Percentiles rank a stretch among this genome's conserved stretches.
These are phyloP conservation scores for Odontophorus gujanensis DNA, from an alignment of 2,113 vertebrate species.

Conservation along the genomic window DNA sequence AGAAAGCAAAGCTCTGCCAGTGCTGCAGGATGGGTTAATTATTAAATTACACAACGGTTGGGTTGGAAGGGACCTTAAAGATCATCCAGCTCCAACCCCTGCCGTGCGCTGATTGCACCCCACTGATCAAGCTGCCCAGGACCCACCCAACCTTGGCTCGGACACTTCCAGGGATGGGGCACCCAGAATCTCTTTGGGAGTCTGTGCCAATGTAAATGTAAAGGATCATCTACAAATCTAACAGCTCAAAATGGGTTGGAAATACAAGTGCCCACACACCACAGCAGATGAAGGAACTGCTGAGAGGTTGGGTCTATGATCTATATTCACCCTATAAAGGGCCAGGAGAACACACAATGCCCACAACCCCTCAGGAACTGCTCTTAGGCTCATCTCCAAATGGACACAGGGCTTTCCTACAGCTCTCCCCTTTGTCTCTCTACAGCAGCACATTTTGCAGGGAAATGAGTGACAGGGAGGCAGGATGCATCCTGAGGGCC, in stretches of 20 bases:
- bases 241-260: background rate
- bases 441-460: background rate
- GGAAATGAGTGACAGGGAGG: background rate
- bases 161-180: no score
- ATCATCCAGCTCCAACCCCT: no score
- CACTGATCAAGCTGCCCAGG: no score
- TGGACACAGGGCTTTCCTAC: background rate
- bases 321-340: background rate
- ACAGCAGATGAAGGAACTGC: background rate
- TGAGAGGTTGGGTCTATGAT: background rate
- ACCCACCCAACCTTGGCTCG: no score
- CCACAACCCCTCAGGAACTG: fast-evolving
- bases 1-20: background rate
- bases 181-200: no score
- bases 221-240: conserved; percentile 11
- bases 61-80: no score
- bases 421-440: background rate
- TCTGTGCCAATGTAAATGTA: background rate
- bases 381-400: background rate
- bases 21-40: conserved; percentile 45
- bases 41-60: conserved; percentile 20
- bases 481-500: background rate
- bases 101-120: no score
- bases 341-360: background rate
- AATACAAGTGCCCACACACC: fast-evolving